Evolutionary conservation across 2,113 vertebrate genomes (phyloP).

Genomic region (Pangasianodon gigas): DNA sequence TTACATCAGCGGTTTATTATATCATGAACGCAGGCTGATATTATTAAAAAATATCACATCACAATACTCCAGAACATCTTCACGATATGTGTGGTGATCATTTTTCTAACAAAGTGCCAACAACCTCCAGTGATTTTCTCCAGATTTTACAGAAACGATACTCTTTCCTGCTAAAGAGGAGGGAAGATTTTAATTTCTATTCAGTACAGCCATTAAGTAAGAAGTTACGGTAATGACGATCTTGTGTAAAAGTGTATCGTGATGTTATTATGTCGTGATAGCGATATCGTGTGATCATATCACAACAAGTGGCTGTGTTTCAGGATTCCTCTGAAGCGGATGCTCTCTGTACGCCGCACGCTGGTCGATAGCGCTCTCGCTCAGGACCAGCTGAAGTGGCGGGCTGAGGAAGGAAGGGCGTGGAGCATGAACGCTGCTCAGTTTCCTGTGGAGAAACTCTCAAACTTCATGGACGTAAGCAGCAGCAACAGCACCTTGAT

Average conservation of each 20-base stretch:
- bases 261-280: background rate
- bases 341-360: constrained; percentile 61
- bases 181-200: no score
- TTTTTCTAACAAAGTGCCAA: no score
- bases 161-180: no score
- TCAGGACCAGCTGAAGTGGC: constrained; percentile 61
- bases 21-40: no score
- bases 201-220: background rate
- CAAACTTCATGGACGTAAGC: constrained; percentile 83
- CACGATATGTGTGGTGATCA: no score
- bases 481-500: background rate
- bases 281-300: background rate
- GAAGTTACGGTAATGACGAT: background rate
- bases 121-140: no score
- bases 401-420: constrained; percentile 33
- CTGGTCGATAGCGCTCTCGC: constrained; percentile 67
- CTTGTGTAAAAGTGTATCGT: background rate
- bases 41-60: no score
- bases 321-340: constrained; percentile 79
- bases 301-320: background rate
- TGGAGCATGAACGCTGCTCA: background rate
- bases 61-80: no score
- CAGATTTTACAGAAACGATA: no score
- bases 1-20: no score
- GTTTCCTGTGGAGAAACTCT: constrained; percentile 73